phyloP scores from a whole-genome alignment of 2,113 vertebrate species.

The Lophochroa leadbeateri region DNA sequence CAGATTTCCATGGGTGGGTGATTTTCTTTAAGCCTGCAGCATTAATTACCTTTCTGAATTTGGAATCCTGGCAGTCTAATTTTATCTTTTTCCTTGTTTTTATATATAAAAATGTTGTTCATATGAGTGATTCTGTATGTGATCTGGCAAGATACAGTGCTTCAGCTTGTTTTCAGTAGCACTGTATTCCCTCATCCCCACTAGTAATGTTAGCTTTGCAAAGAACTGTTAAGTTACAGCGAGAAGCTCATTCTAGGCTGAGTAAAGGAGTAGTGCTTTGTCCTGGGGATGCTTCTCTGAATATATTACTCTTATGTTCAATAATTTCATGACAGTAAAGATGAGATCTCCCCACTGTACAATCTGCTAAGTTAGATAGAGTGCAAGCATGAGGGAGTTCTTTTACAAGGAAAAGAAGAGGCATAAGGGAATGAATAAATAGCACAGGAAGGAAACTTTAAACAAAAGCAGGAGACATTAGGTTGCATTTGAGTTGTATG shows the following conservation, averaged over 20 bases:
- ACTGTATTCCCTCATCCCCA: neutral
- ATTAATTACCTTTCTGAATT: neutral
- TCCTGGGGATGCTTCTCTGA: neutral
- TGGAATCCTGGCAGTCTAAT: neutral
- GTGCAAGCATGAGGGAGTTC: neutral
- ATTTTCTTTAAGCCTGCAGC: neutral
- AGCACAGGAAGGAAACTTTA: neutral
- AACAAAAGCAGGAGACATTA: neutral
- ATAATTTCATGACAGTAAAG: neutral
- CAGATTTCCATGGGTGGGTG: neutral
- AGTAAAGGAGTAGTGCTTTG: neutral
- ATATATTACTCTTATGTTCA: neutral
- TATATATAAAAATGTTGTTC: neutral
- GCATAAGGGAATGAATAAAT: neutral
- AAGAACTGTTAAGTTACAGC: neutral
- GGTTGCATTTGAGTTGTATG: neutral
- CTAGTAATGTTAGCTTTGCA: neutral
- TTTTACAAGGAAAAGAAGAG: neutral
- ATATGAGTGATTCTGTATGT: neutral
- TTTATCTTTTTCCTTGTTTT: neutral
- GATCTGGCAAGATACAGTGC: neutral
- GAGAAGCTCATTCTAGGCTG: neutral
- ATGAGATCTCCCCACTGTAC: neutral
- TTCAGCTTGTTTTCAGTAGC: neutral
- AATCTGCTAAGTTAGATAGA: neutral